Base-by-base conservation (phyloP, 2,113 vertebrate genomes). In the Daphoenositta chrysoptera region DNA sequence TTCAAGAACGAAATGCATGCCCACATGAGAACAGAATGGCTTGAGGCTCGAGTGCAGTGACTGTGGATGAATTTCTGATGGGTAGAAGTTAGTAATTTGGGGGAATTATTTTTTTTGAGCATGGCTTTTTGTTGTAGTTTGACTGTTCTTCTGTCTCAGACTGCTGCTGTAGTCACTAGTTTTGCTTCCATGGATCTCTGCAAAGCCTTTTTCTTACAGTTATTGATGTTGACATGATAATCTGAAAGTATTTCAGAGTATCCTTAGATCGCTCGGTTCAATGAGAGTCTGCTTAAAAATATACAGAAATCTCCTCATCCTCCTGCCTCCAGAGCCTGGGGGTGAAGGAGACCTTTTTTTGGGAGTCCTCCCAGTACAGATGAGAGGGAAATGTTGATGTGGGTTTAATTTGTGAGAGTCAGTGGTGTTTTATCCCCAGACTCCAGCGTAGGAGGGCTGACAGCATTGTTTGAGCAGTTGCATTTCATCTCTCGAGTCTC, bases 331-430 rank as follows among this genome's bases (percentile, higher is more conserved):
- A 61, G 68, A 89, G 86, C 93, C 80, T 87, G 79, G 28, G 72
- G 89, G 21, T 80, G 80, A 77, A 83, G 64, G 76, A 83, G 83
- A 92, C 89, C 80, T 92, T 96, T 90, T 37, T 42, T 58, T 54
- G 71, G 37, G 58, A 78, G 64, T 72, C 37, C 45, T 86, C 17
- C 22, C 63, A 61, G 37, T 77, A 10, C 9, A 45, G 44, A 81
- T 81, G 50, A 77, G 61, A 63, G 35, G n/a, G 33, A 28, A 31
- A 30, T 6, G 3, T 10, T 65, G 72, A 8, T 40, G 42, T 71
- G 82, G 45, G 19, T 16, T 65, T 44, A n/a, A 24, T 58, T 63
- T 21, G 11, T 56, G 23, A 15, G 45, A 53, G 61, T 45, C 54
- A 7, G 39, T 61, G 35, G 73, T 79, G 78, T 2, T 70, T 35